Evolutionary conservation across 1,140 invertebrate genomes (phyloP), one percentile per base, ranked within the genome.

Genomic region (Calliopsis andreniformis): DNA sequence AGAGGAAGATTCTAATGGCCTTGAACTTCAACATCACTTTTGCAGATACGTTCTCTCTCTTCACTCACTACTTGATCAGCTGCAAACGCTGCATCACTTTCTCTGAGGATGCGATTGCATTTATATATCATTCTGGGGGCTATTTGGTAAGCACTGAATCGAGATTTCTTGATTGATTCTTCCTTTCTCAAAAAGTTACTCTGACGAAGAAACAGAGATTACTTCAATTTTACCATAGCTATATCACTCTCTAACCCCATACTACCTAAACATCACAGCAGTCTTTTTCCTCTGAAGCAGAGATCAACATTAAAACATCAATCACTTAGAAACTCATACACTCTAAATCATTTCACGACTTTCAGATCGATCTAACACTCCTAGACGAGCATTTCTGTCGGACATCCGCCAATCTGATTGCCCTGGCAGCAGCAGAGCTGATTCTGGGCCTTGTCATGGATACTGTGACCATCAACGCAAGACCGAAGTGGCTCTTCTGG

Each of bases 351-450:
- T n/a, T n/a, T n/a, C n/a, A n/a, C n/a, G n/a, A n/a, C n/a, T n/a
- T n/a, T n/a, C 58, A 89, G 88, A 86, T 89, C 18, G 88, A 89
- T 58, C 0, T 87, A 1, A 79, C 86, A 0, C 56, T 88, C 35
- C 23, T 88, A 0, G 67, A 85, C 30, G 79, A 87, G 39, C 35
- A 28, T 0, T 75, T 87, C 35, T 72, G 75, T 16, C 32, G 43
- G 6, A 51, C 14, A 3, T 64, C 84, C 3, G 47, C 39, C 3
- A 47, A 43, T 4, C 25, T 85, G 5, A 42, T 88, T 10, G 79
- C 76, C 6, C 14, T 69, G 0, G 42, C 79, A 0, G 58, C 72
- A 7, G 30, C 72, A 0, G 82, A 88, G 23, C 59, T 84, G 30
- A 64, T 78, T 0, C 43, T 88, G 1, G 55, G 67, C 32, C 20